Evolutionary conservation across 2,113 vertebrate genomes (phyloP).

Genomic region (Caracal caracal): DNA sequence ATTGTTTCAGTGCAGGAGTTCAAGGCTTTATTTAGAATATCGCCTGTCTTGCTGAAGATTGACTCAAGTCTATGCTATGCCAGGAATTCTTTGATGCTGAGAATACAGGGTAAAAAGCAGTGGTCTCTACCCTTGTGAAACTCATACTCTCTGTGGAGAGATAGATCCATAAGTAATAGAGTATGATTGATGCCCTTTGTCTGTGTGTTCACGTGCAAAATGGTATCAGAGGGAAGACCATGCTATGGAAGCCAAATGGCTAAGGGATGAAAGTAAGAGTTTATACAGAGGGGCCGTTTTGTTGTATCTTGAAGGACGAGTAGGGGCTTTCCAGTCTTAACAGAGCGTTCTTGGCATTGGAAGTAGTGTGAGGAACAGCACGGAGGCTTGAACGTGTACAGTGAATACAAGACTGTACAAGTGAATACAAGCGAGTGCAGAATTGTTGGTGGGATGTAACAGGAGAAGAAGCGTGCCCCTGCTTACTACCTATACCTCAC

Average conservation of each 20-base stretch:
- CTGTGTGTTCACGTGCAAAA: neutral
- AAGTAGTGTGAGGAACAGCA: neutral
- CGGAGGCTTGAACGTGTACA: too few species aligned
- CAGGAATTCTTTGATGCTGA: neutral
- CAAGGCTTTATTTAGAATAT: neutral
- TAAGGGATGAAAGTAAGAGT: neutral
- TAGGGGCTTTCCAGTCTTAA: neutral
- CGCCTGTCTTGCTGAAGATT: neutral
- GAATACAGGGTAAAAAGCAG: neutral
- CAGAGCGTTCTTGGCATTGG: neutral
- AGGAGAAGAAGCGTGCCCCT: neutral
- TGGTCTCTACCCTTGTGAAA: neutral
- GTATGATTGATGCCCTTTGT: too few species aligned
- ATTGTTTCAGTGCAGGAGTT: neutral
- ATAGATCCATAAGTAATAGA: neutral
- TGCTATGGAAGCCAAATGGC: neutral
- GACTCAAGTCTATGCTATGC: neutral
- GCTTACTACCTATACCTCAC: neutral
- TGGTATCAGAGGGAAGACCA: neutral
- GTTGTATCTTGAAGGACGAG: neutral
- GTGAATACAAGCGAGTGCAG: neutral
- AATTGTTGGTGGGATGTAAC: neutral
- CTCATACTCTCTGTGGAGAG: neutral
- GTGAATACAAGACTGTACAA: neutral
- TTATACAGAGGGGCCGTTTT: neutral